Percentiles rank a stretch among this genome's conserved stretches.
Evolutionary conservation across 2,113 vertebrate genomes (phyloP).

Genomic region (human): GRCh38 chr14:56514501-56515000

Average conservation of each 20-base stretch:
- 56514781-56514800: background rate
- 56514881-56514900: background rate
- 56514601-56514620: background rate
- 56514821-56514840: background rate
- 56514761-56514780: background rate
- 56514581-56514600: background rate
- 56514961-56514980: background rate
- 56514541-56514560: background rate
- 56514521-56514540: background rate
- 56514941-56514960: background rate
- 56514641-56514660: background rate
- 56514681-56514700: background rate
- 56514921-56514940: background rate
- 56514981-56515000: background rate
- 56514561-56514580: background rate
- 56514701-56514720: background rate
- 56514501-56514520: background rate
- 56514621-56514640: background rate
- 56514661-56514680: background rate
- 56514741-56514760: background rate
- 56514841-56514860: background rate
- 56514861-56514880: background rate
- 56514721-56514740: background rate
- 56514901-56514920: background rate
- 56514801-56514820: background rate